These are phyloP conservation scores for Diarsia rubi DNA, from an alignment of 2,888 invertebrate species.

Conservation along the genomic window DNA sequence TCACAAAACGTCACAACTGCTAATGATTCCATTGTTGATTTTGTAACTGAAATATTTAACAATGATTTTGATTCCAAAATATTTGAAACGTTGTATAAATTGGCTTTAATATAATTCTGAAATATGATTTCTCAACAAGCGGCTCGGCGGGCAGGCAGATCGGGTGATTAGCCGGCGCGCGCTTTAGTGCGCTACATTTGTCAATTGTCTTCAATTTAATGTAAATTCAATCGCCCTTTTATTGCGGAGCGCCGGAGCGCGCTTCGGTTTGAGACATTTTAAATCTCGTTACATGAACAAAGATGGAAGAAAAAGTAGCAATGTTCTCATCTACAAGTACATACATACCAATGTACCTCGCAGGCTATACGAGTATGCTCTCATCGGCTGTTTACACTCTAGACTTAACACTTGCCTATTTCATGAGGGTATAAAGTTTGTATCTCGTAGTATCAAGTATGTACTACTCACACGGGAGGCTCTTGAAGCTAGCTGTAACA, in stretches of 20 bases:
- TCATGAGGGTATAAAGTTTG: background rate
- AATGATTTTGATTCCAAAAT: background rate
- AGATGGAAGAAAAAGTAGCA: slow-evolving; percentile 3
- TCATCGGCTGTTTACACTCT: background rate
- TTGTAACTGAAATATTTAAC: slow-evolving; percentile 2
- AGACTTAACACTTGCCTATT: slow-evolving; percentile 3
- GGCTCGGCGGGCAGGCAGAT: slow-evolving; percentile 23
- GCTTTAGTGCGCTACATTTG: slow-evolving; percentile 47
- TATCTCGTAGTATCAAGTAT: background rate
- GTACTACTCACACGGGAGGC: background rate
- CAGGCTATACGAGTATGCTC: background rate
- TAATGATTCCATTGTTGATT: slow-evolving; percentile 6
- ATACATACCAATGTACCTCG: background rate
- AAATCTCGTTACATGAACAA: slow-evolving; percentile 13
- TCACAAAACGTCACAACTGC: slow-evolving; percentile 3
- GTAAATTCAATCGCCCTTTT: slow-evolving; percentile 48
- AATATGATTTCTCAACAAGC: slow-evolving; percentile 50
- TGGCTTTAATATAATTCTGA: slow-evolving; percentile 39
- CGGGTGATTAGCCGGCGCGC: slow-evolving; percentile 41
- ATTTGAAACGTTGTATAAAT: slow-evolving; percentile 29
- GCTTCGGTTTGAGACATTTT: slow-evolving; percentile 34
- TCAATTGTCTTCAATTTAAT: slow-evolving; percentile 54
- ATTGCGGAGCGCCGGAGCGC: slow-evolving; percentile 25
- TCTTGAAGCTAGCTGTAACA: background rate
- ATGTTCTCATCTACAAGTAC: background rate